Evolutionary conservation across 2,888 invertebrate genomes (phyloP).

Genomic region (Acleris literana): DNA sequence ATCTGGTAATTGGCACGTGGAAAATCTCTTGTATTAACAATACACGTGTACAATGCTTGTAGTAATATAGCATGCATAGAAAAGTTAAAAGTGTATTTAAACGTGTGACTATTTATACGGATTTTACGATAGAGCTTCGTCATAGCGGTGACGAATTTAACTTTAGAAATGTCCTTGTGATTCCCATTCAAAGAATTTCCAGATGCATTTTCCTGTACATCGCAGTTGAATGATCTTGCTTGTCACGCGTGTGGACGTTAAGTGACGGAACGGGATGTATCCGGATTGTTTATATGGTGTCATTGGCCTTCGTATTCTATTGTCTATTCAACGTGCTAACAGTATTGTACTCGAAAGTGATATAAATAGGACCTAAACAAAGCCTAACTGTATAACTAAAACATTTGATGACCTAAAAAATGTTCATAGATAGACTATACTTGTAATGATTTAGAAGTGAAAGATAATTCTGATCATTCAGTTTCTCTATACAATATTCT

Average conservation of each 20-base stretch:
- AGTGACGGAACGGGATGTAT: slow-evolving; percentile 27
- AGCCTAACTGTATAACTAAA: slow-evolving; percentile 23
- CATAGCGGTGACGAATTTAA: neutral
- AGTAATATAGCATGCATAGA: no score
- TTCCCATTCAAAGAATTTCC: slow-evolving; percentile 1
- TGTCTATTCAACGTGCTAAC: slow-evolving; percentile 32
- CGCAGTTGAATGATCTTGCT: slow-evolving; percentile 25
- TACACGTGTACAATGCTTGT: no score
- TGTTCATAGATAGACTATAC: neutral
- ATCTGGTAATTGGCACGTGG: no score
- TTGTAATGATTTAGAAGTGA: slow-evolving; percentile 9
- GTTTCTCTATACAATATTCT: slow-evolving; percentile 34
- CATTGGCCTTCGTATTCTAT: slow-evolving; percentile 35
- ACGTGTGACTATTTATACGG: no score
- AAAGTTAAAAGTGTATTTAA: no score
- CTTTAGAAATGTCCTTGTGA: neutral
- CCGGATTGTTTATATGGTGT: slow-evolving; percentile 33
- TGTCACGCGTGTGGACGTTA: slow-evolving; percentile 7
- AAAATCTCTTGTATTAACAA: no score
- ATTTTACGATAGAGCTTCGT: neutral
- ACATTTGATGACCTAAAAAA: neutral
- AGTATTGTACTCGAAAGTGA: slow-evolving; percentile 22
- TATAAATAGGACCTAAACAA: slow-evolving; percentile 15
- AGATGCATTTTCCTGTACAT: slow-evolving; percentile 25
- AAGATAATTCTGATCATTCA: slow-evolving; percentile 25